phyloP scores from a whole-genome alignment of 2,888 invertebrate genomes.

The Calephelis perditalis region DNA sequence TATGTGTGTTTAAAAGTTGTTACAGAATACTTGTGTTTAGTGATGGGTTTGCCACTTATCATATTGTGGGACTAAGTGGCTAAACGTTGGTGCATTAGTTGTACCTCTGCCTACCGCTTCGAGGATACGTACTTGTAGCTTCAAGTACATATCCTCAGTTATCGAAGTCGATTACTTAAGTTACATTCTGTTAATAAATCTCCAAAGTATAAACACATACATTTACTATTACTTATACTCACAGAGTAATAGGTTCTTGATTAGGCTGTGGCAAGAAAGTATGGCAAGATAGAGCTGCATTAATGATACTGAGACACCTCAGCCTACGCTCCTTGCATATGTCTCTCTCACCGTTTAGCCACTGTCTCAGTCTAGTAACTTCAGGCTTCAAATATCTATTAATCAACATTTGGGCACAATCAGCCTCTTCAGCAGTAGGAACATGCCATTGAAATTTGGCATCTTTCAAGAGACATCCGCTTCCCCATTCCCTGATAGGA shows the following conservation, averaged over 20 bases:
- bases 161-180: too few relatives aligned
- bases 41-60: too few relatives aligned
- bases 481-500: constrained; percentile 90
- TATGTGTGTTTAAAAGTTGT: too few relatives aligned
- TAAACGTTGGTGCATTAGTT: too few relatives aligned
- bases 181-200: too few relatives aligned
- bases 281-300: constrained; percentile 80
- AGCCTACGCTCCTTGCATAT: constrained; percentile 83
- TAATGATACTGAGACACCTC: constrained; percentile 82
- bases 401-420: constrained; percentile 81
- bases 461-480: constrained; percentile 80
- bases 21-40: too few relatives aligned
- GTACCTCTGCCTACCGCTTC: too few relatives aligned
- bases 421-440: constrained; percentile 83
- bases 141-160: too few relatives aligned
- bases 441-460: constrained; percentile 87
- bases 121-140: too few relatives aligned
- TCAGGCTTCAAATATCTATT: constrained; percentile 82
- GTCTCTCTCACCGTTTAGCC: constrained; percentile 65
- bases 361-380: constrained; percentile 77
- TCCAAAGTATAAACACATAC: too few relatives aligned
- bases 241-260: constrained; percentile 78
- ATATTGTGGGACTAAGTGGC: too few relatives aligned
- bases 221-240: constrained; percentile 42
- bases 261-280: constrained; percentile 84